Conservation (phyloP, 2,797 vertebrate species). For the Falco cherrug region DNA sequence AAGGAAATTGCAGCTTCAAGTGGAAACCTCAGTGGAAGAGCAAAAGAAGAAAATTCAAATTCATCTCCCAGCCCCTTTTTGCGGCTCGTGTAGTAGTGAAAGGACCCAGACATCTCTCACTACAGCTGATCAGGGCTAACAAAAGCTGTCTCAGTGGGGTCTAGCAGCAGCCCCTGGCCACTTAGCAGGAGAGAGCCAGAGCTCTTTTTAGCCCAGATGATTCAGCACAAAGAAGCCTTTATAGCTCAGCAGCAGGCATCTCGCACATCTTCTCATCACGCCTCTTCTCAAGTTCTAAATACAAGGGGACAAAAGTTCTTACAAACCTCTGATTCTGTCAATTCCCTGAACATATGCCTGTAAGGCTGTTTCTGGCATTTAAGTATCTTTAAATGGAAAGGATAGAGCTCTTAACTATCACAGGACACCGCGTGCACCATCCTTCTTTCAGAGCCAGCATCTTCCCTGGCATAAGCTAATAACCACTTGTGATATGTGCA, state of each 20-base stretch:
- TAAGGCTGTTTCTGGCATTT: not conserved
- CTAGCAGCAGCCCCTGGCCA: not conserved
- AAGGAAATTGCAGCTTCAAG: not conserved
- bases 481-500: fast-evolving
- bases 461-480: not conserved
- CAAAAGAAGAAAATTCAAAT: not conserved
- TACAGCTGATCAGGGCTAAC: not conserved
- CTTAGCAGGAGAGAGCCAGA: not conserved
- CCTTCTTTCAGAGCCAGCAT: not conserved
- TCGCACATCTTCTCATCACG: not conserved
- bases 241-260: not conserved
- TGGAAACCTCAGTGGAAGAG: not conserved
- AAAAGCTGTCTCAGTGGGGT: not conserved
- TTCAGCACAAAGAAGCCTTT: constrained; percentile 29
- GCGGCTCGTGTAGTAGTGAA: not conserved
- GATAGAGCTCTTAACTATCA: not conserved
- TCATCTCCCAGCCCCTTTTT: not conserved
- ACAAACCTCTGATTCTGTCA: not conserved
- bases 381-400: not conserved
- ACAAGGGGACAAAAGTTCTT: not conserved
- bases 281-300: constrained; percentile 27
- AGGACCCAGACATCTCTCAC: not conserved
- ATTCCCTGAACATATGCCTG: not conserved
- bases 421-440: fast-evolving
- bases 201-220: not conserved